A percentile compares a stretch with the other conserved stretches of the same genome.
These are phyloP conservation scores for Tympanoctomys barrerae DNA, from an alignment of 2,797 vertebrate species.

Conservation along the genomic window DNA sequence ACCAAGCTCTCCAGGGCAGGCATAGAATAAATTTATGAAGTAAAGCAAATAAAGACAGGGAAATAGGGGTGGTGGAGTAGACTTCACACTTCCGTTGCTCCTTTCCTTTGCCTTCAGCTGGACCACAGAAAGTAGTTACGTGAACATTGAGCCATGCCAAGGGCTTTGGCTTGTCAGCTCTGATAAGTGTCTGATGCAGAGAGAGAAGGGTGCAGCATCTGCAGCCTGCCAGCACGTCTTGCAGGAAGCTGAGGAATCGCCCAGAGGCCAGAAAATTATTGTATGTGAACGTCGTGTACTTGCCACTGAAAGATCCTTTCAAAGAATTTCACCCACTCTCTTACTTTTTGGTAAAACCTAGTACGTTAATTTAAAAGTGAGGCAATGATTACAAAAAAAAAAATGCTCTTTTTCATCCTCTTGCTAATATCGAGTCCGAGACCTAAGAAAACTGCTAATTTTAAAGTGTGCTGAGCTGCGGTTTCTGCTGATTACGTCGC, in stretches of 20 bases:
- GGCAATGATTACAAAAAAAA: conserved; percentile 40
- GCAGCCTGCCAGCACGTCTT: background rate
- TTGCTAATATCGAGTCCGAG: conserved; percentile 47
- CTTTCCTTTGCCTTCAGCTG: conserved; percentile 64
- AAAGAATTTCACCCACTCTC: background rate
- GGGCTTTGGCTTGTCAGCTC: conserved; percentile 74
- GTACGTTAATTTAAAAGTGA: conserved; percentile 67
- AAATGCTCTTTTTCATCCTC: background rate
- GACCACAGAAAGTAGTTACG: conserved; percentile 49
- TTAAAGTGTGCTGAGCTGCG: conserved; percentile 68
- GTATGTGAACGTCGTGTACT: conserved; percentile 25
- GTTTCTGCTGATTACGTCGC: conserved; percentile 70
- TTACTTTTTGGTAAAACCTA: background rate
- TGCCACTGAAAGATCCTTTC: conserved; percentile 35
- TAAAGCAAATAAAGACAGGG: conserved; percentile 63
- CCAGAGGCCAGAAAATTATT: background rate
- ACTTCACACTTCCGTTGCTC: conserved; percentile 47
- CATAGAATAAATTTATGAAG: conserved; percentile 37
- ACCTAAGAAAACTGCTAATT: conserved; percentile 63
- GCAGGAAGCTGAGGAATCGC: background rate
- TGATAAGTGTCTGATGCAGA: conserved; percentile 15
- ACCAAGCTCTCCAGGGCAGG: background rate
- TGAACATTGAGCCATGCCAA: conserved; percentile 71
- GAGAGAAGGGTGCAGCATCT: background rate
- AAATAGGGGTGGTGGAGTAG: conserved; percentile 16